These are phyloP conservation scores for Mormyrus iriodes DNA, from an alignment of 2,113 vertebrate genomes.

Conservation along the genomic window DNA sequence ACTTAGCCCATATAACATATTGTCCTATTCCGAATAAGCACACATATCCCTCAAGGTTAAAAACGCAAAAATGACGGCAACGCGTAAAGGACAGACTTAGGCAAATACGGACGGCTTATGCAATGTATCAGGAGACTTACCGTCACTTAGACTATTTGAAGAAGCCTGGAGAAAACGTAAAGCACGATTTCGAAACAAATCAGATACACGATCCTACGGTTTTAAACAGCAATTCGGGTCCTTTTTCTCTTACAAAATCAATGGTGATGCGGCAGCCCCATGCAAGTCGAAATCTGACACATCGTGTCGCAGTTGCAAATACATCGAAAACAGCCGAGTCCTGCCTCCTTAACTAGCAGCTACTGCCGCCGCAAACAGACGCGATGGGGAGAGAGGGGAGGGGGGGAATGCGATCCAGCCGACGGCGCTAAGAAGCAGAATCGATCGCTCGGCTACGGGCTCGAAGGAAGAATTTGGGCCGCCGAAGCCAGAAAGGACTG, in stretches of 20 bases:
- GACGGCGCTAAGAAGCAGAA: not conserved
- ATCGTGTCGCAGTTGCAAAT: constrained; percentile 11
- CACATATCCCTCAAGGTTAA: not conserved
- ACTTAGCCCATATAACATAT: constrained; percentile 40
- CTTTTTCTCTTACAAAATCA: not conserved
- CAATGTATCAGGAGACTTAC: not conserved
- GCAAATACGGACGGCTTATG: not conserved
- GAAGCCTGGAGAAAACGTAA: not conserved
- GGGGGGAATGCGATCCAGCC: not conserved
- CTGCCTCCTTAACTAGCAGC: constrained; percentile 17
- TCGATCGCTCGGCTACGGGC: constrained; percentile 36
- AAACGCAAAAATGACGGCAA: constrained; percentile 7
- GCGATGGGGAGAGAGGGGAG: not conserved
- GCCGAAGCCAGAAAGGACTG: not conserved
- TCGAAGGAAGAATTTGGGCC: constrained; percentile 37
- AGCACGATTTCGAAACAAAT: not conserved
- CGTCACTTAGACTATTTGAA: not conserved
- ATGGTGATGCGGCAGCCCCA: not conserved
- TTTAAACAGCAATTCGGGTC: not conserved
- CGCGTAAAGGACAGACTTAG: not conserved
- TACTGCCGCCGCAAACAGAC: not conserved
- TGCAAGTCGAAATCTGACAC: not conserved
- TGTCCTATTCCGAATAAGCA: not conserved
- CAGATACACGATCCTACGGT: not conserved
- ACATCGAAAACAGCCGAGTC: constrained; percentile 10